Evolutionary conservation across 2,888 invertebrate species (phyloP).

Genomic region (Polia nebulosa): DNA sequence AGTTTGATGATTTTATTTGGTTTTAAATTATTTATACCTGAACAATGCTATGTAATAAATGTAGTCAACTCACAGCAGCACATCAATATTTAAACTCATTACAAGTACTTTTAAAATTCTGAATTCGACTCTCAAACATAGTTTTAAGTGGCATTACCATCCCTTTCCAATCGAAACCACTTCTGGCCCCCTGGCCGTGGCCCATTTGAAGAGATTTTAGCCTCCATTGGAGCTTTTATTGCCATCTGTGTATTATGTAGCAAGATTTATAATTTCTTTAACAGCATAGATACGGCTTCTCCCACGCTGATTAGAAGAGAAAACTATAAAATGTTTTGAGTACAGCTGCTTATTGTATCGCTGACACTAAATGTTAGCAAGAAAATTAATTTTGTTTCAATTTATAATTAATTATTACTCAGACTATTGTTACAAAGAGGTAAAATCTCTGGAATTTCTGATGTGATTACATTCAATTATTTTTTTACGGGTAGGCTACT

Average conservation of each 20-base stretch:
- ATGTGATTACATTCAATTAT: too few relatives aligned
- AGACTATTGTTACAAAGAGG: too few relatives aligned
- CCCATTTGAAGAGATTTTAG: conserved; percentile 18
- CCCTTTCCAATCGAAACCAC: conserved; percentile 48
- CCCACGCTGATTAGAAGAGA: conserved; percentile 20
- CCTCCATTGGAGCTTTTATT: conserved; percentile 35
- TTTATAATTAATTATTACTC: too few relatives aligned
- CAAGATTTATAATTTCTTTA: conserved; percentile 29
- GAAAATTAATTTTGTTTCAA: not conserved
- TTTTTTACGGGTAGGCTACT: too few relatives aligned
- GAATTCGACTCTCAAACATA: conserved; percentile 23
- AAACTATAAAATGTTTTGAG: not conserved
- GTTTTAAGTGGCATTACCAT: conserved; percentile 41
- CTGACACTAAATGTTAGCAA: too few relatives aligned
- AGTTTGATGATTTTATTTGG: too few relatives aligned
- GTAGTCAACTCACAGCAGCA: too few relatives aligned
- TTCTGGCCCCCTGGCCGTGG: conserved; percentile 56
- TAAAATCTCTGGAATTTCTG: too few relatives aligned
- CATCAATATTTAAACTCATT: too few relatives aligned
- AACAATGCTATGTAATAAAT: too few relatives aligned
- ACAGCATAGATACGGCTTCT: not conserved
- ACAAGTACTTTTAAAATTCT: too few relatives aligned
- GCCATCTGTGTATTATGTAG: conserved; percentile 42
- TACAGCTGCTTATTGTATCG: not conserved
- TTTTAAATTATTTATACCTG: too few relatives aligned